These are phyloP conservation scores for Pelmatolapia mariae DNA, from an alignment of 2,113 vertebrate genomes.

Conservation along the genomic window DNA sequence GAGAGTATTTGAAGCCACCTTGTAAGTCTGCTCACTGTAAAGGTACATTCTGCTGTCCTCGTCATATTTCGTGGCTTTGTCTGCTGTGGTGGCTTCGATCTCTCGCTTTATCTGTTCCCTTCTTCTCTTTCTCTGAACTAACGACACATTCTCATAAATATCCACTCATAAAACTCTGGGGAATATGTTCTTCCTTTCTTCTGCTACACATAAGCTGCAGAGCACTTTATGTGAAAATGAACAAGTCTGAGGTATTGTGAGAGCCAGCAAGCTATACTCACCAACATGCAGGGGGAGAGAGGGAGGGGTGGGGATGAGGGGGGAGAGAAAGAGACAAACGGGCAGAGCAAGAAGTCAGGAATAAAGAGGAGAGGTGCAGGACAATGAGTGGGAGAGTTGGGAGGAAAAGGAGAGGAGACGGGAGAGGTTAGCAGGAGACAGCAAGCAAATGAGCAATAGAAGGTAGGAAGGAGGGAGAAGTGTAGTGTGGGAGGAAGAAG, in stretches of 20 bases:
- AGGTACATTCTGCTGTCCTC: neutral
- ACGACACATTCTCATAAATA: neutral
- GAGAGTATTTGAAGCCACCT: neutral
- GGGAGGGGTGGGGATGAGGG: neutral
- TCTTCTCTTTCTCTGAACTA: neutral
- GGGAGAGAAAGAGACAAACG: neutral
- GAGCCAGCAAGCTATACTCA: neutral
- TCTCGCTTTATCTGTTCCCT: neutral
- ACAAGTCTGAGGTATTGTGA: neutral
- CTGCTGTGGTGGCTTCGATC: neutral
- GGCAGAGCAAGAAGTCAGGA: neutral
- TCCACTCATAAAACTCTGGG: neutral
- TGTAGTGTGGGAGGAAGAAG: slow-evolving; percentile 6
- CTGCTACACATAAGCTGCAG: neutral
- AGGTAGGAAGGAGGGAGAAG: neutral
- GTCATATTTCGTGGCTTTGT: neutral
- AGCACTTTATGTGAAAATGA: slow-evolving; percentile 22
- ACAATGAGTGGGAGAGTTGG: neutral
- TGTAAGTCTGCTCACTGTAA: neutral
- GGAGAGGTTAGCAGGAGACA: neutral
- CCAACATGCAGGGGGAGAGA: neutral
- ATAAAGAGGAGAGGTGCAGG: neutral
- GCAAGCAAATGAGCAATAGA: slow-evolving; percentile 28
- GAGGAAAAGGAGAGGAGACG: neutral
- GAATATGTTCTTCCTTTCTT: neutral